A percentile compares a stretch with the other conserved stretches of the same genome.
phyloP scores from a whole-genome alignment of 2,113 vertebrate genomes.

The Crotalus viridis region DNA sequence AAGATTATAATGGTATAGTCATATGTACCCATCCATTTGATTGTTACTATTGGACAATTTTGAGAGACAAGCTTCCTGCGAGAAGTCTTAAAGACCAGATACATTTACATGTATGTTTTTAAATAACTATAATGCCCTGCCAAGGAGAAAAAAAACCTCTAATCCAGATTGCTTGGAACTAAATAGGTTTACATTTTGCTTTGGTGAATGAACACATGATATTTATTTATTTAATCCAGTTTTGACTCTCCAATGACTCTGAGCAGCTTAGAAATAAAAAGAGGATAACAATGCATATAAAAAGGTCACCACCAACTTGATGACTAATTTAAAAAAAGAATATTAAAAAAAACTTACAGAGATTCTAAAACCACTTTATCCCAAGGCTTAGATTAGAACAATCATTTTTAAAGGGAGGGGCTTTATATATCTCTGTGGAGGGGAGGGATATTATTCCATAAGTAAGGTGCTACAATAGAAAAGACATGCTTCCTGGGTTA shows the following conservation, averaged over 20 bases:
- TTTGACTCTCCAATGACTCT: neutral
- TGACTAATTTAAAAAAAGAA: neutral
- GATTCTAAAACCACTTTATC: neutral
- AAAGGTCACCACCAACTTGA: neutral
- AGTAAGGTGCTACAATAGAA: neutral
- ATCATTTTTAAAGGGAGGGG: neutral
- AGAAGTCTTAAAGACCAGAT: neutral
- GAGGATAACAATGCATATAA: neutral
- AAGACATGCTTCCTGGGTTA: neutral
- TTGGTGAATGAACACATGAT: neutral
- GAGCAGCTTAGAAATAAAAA: neutral
- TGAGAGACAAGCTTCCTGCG: neutral
- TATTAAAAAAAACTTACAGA: neutral
- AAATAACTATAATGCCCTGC: neutral
- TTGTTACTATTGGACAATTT: neutral
- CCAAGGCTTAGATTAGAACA: neutral
- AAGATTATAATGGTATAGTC: neutral
- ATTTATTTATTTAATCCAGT: neutral
- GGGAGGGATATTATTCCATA: neutral
- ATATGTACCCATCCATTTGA: neutral
- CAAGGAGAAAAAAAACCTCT: neutral
- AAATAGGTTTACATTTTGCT: neutral
- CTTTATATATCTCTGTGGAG: neutral
- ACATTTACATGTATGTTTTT: neutral
- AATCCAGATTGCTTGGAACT: neutral